Base-by-base conservation (phyloP, 1,140 invertebrate species). In the Anoplolepis gracilipes region DNA sequence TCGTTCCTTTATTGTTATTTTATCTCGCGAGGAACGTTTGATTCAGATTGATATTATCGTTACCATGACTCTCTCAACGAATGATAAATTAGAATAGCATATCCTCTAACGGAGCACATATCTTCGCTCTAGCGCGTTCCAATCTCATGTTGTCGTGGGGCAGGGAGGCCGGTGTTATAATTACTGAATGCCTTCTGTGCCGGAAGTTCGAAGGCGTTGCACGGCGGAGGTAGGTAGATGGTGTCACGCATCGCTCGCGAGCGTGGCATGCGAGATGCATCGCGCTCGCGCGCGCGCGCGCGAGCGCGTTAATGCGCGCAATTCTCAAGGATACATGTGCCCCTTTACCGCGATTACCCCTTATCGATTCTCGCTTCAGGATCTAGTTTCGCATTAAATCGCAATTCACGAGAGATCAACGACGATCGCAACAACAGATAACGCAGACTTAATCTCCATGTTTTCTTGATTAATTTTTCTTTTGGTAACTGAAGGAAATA, bases 221-320 rank as follows among this genome's bases (percentile, higher is more conserved):
- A 33, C 28, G 73, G 46, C 42, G 39, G 30, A 62, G 33, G 16
- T 13, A 69, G 42, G 75, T 33, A 78, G 82, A 72, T 75, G 79
- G 75, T 88, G 91, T 91, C 87, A 92, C 88, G 90, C 88, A 92
- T 81, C 86, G 86, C 55, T 89, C 87, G 72, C 49, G 55, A 82
- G 25, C 53, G 22, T 64, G 22, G 49, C 55, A 67, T 81, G 64
- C 39, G 59, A 67, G 75, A 81, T 81, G 64, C 53, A 61, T 8
- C 30, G 25, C 19, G 13, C 77, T n/a, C 65, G 55, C 46, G 36
- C 79, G 57, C 49, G 25, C 16, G 62, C 61, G 36, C 22, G 19
- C 69, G n/a, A 57, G 36, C 79, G 57, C 49, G 25, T 53, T 53
- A 67, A 86, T n/a, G 62, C 61, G 36, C 22, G 19, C 69, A 25